Percentiles rank a stretch among this genome's conserved stretches.
These are phyloP conservation scores for Thera obeliscata DNA, from an alignment of 2,888 invertebrate genomes.

Conservation along the genomic window DNA sequence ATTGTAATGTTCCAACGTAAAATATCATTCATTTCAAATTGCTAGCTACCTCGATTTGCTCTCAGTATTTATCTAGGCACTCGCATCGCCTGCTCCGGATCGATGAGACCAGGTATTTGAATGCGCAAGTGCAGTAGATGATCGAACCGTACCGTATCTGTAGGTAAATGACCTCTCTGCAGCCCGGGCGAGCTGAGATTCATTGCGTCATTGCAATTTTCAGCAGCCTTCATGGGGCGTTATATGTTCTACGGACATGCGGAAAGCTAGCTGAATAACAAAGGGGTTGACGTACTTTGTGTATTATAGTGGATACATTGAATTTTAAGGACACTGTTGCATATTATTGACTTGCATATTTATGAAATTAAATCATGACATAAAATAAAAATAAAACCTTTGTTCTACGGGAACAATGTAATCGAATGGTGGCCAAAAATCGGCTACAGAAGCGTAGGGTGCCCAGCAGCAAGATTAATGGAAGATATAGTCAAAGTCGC, in stretches of 20 bases:
- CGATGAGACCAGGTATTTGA: conserved; percentile 28
- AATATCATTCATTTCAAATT: background rate
- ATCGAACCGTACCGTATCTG: conserved; percentile 2
- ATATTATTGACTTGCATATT: no score
- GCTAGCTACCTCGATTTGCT: background rate
- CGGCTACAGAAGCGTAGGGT: no score
- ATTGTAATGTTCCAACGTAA: background rate
- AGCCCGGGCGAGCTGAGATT: background rate
- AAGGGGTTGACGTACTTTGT: background rate
- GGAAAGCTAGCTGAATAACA: background rate
- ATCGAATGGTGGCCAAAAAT: no score
- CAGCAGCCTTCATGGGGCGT: background rate
- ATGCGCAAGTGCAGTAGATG: conserved; percentile 34
- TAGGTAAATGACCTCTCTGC: conserved; percentile 21
- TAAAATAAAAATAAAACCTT: no score
- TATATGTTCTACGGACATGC: background rate
- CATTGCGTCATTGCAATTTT: background rate
- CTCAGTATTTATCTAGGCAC: background rate
- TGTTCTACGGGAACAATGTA: no score
- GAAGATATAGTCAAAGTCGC: no score
- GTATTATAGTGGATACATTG: no score
- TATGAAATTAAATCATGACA: no score
- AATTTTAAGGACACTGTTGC: no score
- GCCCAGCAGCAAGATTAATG: no score
- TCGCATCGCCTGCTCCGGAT: conserved; percentile 8